Evolutionary conservation across 30 jellyfish, hydroid and myxozoan genomes (phyloP), one percentile per base, ranked within the genome.

Genomic region (Cassiopea andromeda): DNA sequence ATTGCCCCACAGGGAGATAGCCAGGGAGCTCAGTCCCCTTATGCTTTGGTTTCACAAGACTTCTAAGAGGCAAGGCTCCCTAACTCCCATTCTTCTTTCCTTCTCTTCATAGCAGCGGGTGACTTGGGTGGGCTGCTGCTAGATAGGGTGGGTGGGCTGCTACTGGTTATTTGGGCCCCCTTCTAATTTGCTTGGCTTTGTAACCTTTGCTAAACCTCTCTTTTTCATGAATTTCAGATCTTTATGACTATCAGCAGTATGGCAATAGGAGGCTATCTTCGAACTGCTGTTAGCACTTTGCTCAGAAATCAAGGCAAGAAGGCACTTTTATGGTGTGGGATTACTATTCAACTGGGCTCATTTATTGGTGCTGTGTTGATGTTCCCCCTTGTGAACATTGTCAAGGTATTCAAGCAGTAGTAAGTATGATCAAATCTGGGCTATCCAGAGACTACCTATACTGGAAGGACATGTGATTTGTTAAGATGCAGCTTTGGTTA

Each of bases 331-430:
- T 94, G 97, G 97, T 89, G 97, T 86, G 98, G 98, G 46, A 88
- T 94, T 14, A 94, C 97, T 84, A 91, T 94, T 68, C 98, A 94
- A 75, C 85, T 94, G 78, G 98, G 98, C 46, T 94, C 98, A 8
- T 85, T 89, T 48, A 79, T 94, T 78, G 98, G 98, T 17, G 98
- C 98, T 16, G 15, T 94, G 70, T 47, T 86, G 9, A 94, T 85
- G 85, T 94, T 94, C 75, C 92, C 91, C 2, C 68, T 90, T 16
- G 98, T 94, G 85, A 94, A 87, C 50, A 78, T 82, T 54, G 80
- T 67, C 18, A 77, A 81, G 43, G 89, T 85, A 27, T 92, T 92
- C 68, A 85, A 85, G 79, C 98, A 92, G 70, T 88, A 67, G 70
- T 1, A 38, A 59, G 59, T 14, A 67, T 45, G 90, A 44, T 66